Evolutionary conservation across 1,140 invertebrate species (phyloP), one percentile per base, ranked within the genome.

Genomic region (Agrilus planipennis): DNA sequence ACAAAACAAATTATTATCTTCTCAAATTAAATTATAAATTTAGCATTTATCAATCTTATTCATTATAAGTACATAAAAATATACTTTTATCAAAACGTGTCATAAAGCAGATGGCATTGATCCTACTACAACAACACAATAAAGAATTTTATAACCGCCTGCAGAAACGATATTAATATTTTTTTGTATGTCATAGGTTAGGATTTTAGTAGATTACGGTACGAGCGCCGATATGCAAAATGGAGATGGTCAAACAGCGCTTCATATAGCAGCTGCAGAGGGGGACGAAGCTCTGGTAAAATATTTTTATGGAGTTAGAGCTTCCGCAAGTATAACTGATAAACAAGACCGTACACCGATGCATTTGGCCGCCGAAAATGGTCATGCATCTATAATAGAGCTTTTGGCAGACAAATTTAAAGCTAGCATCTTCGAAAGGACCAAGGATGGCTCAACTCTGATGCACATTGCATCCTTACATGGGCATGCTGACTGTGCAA

Each of bases 401-500:
- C 70, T 96, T 4, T 64, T 99, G 15, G 90, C 92, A 0, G 94
- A 99, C 58, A 98, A 98, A 65, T 98, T 97, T 66, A 91, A 89
- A 63, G 91, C 91, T 2, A 92, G 89, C 29, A 89, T 93, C 46
- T 85, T 89, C 58, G 87, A 92, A 63, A 71, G 90, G 45, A 93
- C 89, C 2, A 93, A 92, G 65, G 95, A 99, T 66, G 95, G 95
- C 31, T 95, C 87, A 46, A 99, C 95, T 0, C 64, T 99, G 32
- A 95, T 98, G 85, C 95, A 99, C 62, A 94, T 98, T 39, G 93
- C 93, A 0, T 94, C 92, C 0, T 65, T 91, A 29, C 91, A 89
- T 61, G 95, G 94, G 0, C 93, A 98, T 64, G 90, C 94, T 1
- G 92, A 96, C 50, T 98, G 93, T 47, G 94, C 94, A n/a, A 85